Conservation (phyloP, 1,140 invertebrate species). For the Ips nitidus region DNA sequence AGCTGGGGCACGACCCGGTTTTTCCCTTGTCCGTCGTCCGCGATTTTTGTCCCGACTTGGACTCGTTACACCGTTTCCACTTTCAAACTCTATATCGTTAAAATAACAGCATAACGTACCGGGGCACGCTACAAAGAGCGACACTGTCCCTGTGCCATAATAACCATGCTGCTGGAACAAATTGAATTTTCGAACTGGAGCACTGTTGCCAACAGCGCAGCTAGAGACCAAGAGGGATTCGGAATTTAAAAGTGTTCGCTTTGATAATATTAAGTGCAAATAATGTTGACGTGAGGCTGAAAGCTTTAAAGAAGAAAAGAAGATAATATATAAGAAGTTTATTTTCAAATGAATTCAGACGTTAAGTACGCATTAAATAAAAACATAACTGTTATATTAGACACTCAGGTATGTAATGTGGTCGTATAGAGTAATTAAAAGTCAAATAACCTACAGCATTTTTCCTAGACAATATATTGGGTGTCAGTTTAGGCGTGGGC, state of each 20-base stretch:
- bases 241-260: too few relatives aligned
- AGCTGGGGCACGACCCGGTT: neutral
- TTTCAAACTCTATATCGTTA: slow-evolving; percentile 21
- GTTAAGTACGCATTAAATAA: too few relatives aligned
- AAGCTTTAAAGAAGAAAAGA: too few relatives aligned
- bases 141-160: slow-evolving; percentile 14
- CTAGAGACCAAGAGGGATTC: too few relatives aligned
- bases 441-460: too few relatives aligned
- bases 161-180: slow-evolving; percentile 29
- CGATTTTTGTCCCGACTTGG: neutral
- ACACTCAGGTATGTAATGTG: too few relatives aligned
- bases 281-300: too few relatives aligned
- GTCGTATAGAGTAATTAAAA: too few relatives aligned
- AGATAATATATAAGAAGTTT: too few relatives aligned
- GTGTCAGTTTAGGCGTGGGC: neutral
- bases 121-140: slow-evolving; percentile 7
- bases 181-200: slow-evolving; percentile 24
- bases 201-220: slow-evolving; percentile 8
- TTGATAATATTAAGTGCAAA: too few relatives aligned
- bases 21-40: neutral
- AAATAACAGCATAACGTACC: slow-evolving; percentile 25
- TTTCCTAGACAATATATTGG: neutral
- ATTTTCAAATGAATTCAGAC: too few relatives aligned
- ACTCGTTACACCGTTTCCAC: neutral
- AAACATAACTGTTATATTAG: too few relatives aligned